These are phyloP conservation scores for Strix uralensis DNA, from an alignment of 2,113 vertebrate genomes.

Conservation along the genomic window DNA sequence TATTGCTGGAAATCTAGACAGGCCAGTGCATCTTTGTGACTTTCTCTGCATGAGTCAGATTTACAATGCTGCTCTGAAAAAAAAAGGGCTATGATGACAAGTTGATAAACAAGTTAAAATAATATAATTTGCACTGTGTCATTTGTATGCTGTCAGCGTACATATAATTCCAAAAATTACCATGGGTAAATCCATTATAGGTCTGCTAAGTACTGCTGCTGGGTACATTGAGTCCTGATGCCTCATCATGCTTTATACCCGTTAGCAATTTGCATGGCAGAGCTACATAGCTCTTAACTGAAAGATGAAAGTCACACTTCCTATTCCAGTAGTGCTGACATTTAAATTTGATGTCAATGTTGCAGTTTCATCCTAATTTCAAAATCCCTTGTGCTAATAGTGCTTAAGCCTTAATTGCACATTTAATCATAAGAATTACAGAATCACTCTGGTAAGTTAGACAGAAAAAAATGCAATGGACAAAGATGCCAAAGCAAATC, in stretches of 20 bases:
- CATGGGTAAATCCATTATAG: neutral
- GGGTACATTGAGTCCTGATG: neutral
- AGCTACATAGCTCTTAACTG: neutral
- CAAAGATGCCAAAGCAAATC: neutral
- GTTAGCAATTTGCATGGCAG: neutral
- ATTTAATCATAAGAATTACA: conserved; percentile 39
- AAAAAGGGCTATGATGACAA: neutral
- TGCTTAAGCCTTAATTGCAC: conserved; percentile 31
- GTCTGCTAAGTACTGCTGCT: neutral
- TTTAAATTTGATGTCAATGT: neutral
- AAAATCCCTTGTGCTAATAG: conserved; percentile 5
- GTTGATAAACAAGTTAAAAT: conserved; percentile 60
- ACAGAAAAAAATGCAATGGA: neutral
- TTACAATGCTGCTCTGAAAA: neutral
- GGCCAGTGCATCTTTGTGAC: neutral
- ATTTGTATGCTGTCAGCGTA: neutral
- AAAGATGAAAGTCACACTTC: neutral
- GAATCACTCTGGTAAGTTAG: neutral
- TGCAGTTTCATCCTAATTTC: neutral
- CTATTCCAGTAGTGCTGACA: neutral
- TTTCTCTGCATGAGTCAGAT: conserved; percentile 14
- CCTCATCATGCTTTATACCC: neutral
- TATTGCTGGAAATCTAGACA: neutral
- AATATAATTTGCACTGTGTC: neutral
- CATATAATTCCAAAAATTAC: conserved; percentile 5